Evolutionary conservation across 2,888 invertebrate species (phyloP).

Genomic region (Ophioninae sp.): DNA sequence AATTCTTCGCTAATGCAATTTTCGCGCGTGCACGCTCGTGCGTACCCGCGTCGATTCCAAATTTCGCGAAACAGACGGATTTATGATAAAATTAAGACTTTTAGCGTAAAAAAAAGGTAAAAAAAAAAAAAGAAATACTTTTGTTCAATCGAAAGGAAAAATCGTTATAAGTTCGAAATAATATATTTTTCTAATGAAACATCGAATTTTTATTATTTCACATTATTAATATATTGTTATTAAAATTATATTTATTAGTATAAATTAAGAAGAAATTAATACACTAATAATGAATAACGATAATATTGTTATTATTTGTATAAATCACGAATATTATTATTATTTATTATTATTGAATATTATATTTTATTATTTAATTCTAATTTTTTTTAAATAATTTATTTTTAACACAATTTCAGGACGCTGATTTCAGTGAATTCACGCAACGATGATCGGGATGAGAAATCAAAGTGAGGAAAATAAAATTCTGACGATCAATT

Average conservation of each 20-base stretch:
- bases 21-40: background rate
- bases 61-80: background rate
- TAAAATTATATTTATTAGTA: too few species aligned
- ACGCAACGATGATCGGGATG: background rate
- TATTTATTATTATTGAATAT: too few species aligned
- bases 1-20: constrained; percentile 11
- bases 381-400: background rate
- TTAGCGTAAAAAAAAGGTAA: too few species aligned
- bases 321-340: too few species aligned
- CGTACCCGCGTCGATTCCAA: background rate
- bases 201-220: background rate
- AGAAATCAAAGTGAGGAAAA: background rate
- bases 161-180: background rate
- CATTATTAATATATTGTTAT: background rate
- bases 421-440: background rate
- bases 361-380: background rate
- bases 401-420: background rate
- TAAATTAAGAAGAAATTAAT: too few species aligned
- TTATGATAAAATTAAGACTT: background rate
- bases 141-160: background rate
- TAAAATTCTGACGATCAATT: background rate
- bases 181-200: background rate
- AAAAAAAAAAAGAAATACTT: background rate
- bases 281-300: too few species aligned
- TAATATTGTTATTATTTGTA: too few species aligned